Evolutionary conservation across 23 tunicate species (phyloP), one percentile per base, ranked within the genome.

Genomic region (Ascidia mentula): DNA sequence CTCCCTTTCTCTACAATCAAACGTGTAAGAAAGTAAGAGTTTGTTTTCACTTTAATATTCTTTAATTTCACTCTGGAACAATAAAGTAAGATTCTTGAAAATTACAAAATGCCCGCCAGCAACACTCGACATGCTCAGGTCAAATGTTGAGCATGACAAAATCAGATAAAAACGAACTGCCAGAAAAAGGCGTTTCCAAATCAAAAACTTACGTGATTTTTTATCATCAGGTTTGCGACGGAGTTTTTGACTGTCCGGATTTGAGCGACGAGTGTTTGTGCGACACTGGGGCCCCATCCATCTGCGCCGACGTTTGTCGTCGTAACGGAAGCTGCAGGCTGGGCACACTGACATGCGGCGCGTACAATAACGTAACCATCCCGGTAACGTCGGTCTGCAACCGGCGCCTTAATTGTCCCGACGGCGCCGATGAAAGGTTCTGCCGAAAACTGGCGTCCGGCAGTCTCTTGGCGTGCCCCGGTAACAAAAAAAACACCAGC

Each of bases 231-330:
- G 38, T 72, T 31, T 86, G 90, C 60, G 90, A 86, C 59, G 90
- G 90, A 18, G 73, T 86, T 17, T 40, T 86, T 22, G 90, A 86
- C 36, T 86, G 90, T 31, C 40, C 69, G n/a, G 90, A 86, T 53
- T 60, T 86, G 6, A 80, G 85, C 35, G 90, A 86, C 37, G 90
- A 86, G 73, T 86, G 90, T 36, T 81, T 83, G 18, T 86, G 90
- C 60, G 85, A 74, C 30, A 72, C 70, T 37, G 26, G 35, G 0
- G 59, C 40, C 32, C 80, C 83, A 7, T 34, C 32, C 18, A 38
- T 86, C 20, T 86, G 90, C 40, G 6, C 30, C 4, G 73, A 80
- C 65, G 34, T 79, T 15, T 86, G 90, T 34, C 20, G 32, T 6
- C 18, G 82, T 8, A 37, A 60, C 32, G 75, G 30, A 0, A 40